Base-by-base conservation (phyloP, 2,113 vertebrate genomes). In the Coptodon bakossiorum region DNA sequence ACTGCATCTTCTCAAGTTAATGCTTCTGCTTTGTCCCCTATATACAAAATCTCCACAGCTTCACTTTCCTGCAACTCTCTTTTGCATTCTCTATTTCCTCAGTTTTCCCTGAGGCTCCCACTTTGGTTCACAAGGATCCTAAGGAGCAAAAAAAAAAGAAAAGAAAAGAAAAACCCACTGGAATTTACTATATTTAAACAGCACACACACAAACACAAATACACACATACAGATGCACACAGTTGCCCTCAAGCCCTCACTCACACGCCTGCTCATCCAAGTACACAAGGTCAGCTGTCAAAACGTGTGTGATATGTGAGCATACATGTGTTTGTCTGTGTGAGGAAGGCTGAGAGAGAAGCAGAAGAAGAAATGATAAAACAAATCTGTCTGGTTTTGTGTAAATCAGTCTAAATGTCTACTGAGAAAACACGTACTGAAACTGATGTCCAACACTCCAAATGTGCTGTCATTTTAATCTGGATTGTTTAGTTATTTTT, bases 141-240 rank as follows among this genome's bases (percentile, higher is more conserved):
- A 92, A 76, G 91, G 93, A 94, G 91, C 88, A 90, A 81, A 88
- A 82, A 89, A 90, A 93, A 85, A 89, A 90, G 91, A 90, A 90
- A 85, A 22, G 22, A 93, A 88, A 88, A 93, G 86, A 91, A 57
- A 80, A 88, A 81, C 89, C 92, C 90, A 89, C 88, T 88, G 93
- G 94, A 95, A 94, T 95, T 89, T 81, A 94, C 95, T 92, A 93
- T 95, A 94, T 94, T 94, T 95, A 95, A 93, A 93, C 86, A 90
- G 87, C 61, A 83, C 61, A 80, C 80, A 79, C 73, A 80, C 81
- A 38, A 82, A 71, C 86, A 40, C 56, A 71, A 63, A 66, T 71
- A 73, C 84, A 87, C 63, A 86, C 66, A 87, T 2, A 12, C 16
- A 76, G 43, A 29, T 40, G 43, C 86, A 80, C 76, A 83, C 79